Conservation (phyloP, 1,140 invertebrate species). For the Apis dorsata region DNA sequence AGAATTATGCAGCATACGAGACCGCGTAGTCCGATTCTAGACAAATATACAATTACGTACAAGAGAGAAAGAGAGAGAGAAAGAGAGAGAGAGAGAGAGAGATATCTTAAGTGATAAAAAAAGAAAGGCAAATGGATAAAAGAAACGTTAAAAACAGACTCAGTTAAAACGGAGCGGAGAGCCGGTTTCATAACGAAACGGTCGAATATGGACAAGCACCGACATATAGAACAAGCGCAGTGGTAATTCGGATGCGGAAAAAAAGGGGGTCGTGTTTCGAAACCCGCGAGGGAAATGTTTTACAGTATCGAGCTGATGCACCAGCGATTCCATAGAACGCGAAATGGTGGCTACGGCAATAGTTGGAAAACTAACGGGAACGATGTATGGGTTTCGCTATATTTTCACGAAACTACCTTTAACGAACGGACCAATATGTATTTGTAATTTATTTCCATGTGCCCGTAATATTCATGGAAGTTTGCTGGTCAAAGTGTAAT, state of each 20-base stretch:
- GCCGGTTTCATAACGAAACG: slow-evolving; percentile 29
- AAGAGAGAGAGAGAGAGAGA: neutral
- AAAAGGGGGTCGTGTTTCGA: slow-evolving; percentile 40
- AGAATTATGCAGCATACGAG: slow-evolving; percentile 7
- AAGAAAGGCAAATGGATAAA: slow-evolving; percentile 14
- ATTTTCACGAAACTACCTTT: slow-evolving; percentile 46
- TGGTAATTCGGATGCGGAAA: slow-evolving; percentile 57
- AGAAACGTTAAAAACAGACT: slow-evolving; percentile 15
- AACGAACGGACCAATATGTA: slow-evolving; percentile 38
- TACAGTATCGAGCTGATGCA: slow-evolving; percentile 65
- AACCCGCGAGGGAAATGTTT: slow-evolving; percentile 67
- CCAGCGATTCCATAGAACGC: slow-evolving; percentile 37
- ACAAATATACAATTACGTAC: slow-evolving; percentile 30
- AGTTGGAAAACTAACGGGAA: slow-evolving; percentile 15
- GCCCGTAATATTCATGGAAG: slow-evolving; percentile 16
- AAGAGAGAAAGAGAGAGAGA: neutral
- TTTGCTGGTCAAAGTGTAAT: slow-evolving; percentile 10
- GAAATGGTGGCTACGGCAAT: neutral
- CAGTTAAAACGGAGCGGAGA: neutral
- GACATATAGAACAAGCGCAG: slow-evolving; percentile 15
- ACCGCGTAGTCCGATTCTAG: slow-evolving; percentile 1
- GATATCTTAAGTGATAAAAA: neutral
- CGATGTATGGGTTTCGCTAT: slow-evolving; percentile 30
- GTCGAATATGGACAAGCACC: slow-evolving; percentile 41
- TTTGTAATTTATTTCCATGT: slow-evolving; percentile 44